These are phyloP conservation scores for Ichneumoninae sp. DNA, from an alignment of 2,888 invertebrate species.

Conservation along the genomic window DNA sequence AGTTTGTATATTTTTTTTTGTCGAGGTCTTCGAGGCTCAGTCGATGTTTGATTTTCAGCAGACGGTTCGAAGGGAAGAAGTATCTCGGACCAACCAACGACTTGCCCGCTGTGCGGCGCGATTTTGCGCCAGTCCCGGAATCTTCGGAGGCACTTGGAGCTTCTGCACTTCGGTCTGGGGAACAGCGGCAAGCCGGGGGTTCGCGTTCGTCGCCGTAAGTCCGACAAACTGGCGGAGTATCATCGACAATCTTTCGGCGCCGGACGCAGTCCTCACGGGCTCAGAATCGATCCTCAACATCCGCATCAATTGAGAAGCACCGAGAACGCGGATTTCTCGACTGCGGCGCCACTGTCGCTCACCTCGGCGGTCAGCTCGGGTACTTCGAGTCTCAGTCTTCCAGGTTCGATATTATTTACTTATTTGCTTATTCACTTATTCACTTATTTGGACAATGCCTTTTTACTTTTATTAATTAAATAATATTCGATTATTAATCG, in stretches of 20 bases:
- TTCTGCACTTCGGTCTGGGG: constrained; percentile 79
- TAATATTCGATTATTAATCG: too few relatives aligned
- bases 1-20: constrained; percentile 4
- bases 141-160: constrained; percentile 86
- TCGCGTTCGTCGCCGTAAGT: constrained; percentile 70
- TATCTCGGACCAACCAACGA: constrained; percentile 87
- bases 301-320: constrained; percentile 69
- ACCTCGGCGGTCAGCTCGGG: constrained; percentile 72
- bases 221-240: constrained; percentile 70
- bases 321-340: constrained; percentile 73
- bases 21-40: constrained; percentile 13
- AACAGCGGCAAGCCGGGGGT: constrained; percentile 73
- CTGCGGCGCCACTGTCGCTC: constrained; percentile 74
- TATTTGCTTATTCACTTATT: neutral
- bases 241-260: constrained; percentile 70
- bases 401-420: constrained; percentile 71
- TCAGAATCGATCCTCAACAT: constrained; percentile 65
- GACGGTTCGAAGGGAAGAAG: constrained; percentile 85
- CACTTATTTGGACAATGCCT: too few relatives aligned
- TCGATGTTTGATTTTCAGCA: constrained; percentile 71
- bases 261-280: constrained; percentile 69
- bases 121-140: constrained; percentile 87
- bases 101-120: constrained; percentile 87
- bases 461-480: too few relatives aligned
- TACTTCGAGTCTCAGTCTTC: constrained; percentile 73